Evolutionary conservation across 2,888 invertebrate species (phyloP), one percentile per base, ranked within the genome.

Genomic region (Tinea trinotella): DNA sequence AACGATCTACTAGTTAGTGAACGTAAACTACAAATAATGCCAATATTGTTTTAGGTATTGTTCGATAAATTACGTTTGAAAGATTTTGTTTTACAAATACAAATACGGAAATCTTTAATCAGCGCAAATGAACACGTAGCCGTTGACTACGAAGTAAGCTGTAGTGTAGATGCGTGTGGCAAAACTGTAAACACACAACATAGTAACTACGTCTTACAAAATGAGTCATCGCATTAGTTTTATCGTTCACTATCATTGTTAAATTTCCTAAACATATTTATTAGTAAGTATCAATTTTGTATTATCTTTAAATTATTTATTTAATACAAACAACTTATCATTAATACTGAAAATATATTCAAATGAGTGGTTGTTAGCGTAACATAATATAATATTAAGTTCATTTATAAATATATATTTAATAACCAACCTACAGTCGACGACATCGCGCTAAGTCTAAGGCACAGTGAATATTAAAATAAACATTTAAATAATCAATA

Each of bases 1-100:
- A 36, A 35, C 55, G 20, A 55, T 50, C 36, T 34, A 40, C 7
- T n/a, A 40, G 12, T 40, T 15, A 15, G 40, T 40, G 2, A 40
- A 4, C 15, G 13, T 30, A 2, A 30, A 30, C 30, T 30, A 30
- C n/a, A 30, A 30, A 10, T 30, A 7, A 30, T 7, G n/a, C n/a
- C n/a, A n/a, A n/a, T n/a, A n/a, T n/a, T n/a, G n/a, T n/a, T n/a
- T n/a, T n/a, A n/a, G n/a, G n/a, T n/a, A n/a, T n/a, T n/a, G n/a
- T n/a, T n/a, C n/a, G n/a, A n/a, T n/a, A n/a, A n/a, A n/a, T n/a
- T n/a, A n/a, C n/a, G n/a, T n/a, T n/a, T n/a, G n/a, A n/a, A n/a
- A n/a, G n/a, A n/a, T n/a, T n/a, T n/a, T n/a, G n/a, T n/a, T n/a
- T n/a, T n/a, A n/a, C n/a, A n/a, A n/a, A n/a, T n/a, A n/a, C n/a